A percentile compares a stretch with the other conserved stretches of the same genome.
Conservation (phyloP, 92 coral and sea anemone species). For the Paramuricea clavata region DNA sequence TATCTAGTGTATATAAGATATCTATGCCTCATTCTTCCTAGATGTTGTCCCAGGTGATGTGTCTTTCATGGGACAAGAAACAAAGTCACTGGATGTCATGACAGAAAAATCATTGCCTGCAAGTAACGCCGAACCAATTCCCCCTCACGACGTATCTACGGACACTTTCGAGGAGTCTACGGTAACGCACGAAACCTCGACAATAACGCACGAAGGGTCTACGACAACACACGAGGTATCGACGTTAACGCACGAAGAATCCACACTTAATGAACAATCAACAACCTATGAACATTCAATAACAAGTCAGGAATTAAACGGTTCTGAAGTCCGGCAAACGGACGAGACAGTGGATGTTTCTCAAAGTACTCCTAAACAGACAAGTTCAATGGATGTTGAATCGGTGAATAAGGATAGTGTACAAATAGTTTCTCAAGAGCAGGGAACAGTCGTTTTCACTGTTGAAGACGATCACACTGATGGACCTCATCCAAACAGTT, state of each 20-base stretch:
- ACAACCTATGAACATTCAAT: background rate
- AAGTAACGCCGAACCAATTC: background rate
- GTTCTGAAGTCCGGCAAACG: background rate
- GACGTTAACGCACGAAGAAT: background rate
- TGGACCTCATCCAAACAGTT: background rate
- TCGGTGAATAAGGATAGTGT: background rate
- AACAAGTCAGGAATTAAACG: background rate
- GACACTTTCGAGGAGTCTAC: background rate
- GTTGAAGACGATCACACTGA: background rate
- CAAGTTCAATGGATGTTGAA: background rate
- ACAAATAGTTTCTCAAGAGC: background rate
- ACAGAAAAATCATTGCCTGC: background rate
- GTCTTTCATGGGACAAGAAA: conserved; percentile 35
- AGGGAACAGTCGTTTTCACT: background rate
- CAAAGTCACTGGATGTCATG: conserved; percentile 18
- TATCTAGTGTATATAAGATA: too few relatives aligned
- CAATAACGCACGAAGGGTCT: background rate
- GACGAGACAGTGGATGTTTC: background rate
- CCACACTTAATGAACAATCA: background rate
- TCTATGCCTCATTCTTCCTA: too few relatives aligned
- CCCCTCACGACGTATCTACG: background rate
- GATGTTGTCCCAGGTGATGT: conserved; percentile 45
- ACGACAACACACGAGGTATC: background rate
- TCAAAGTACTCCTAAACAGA: background rate
- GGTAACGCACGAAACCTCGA: background rate